A percentile compares a stretch with the other conserved stretches of the same genome.
phyloP scores from a whole-genome alignment of 1,140 invertebrate species.

The Listronotus bonariensis region DNA sequence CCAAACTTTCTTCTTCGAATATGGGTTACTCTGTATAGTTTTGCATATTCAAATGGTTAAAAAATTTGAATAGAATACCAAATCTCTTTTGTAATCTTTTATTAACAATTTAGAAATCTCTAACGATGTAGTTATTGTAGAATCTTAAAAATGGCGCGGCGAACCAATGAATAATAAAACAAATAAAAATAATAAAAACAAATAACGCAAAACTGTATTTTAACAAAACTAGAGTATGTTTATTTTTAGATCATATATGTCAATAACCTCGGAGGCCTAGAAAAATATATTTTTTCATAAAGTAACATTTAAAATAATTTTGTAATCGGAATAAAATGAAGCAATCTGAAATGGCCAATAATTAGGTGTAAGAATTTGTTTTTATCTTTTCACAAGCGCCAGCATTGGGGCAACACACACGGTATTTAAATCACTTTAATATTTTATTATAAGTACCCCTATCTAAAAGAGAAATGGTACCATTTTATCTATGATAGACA shows the following conservation, averaged over 20 bases:
- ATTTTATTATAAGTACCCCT: neutral
- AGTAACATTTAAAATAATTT: neutral
- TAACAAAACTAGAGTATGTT: neutral
- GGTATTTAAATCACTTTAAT: no score
- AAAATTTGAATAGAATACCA: constrained; percentile 23
- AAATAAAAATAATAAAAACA: no score
- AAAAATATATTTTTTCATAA: constrained; percentile 9
- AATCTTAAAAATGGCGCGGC: no score
- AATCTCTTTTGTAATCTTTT: constrained; percentile 22
- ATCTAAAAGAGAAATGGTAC: neutral
- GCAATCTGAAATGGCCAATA: neutral
- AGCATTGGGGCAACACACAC: neutral
- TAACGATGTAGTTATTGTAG: no score
- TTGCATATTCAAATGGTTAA: constrained; percentile 26
- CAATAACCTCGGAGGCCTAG: neutral
- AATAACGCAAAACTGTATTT: no score
- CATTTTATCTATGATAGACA: no score
- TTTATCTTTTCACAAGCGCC: neutral
- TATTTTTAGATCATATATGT: constrained; percentile 8
- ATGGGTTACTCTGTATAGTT: constrained; percentile 19
- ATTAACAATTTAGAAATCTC: constrained; percentile 18
- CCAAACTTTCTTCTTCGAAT: constrained; percentile 25
- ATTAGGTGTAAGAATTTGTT: constrained; percentile 1
- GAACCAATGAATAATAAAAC: no score
- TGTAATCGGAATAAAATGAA: constrained; percentile 6